A percentile compares a stretch with the other conserved stretches of the same genome.
phyloP scores from a whole-genome alignment of 2,888 invertebrate species.

The Zaprionus lineosus region DNA sequence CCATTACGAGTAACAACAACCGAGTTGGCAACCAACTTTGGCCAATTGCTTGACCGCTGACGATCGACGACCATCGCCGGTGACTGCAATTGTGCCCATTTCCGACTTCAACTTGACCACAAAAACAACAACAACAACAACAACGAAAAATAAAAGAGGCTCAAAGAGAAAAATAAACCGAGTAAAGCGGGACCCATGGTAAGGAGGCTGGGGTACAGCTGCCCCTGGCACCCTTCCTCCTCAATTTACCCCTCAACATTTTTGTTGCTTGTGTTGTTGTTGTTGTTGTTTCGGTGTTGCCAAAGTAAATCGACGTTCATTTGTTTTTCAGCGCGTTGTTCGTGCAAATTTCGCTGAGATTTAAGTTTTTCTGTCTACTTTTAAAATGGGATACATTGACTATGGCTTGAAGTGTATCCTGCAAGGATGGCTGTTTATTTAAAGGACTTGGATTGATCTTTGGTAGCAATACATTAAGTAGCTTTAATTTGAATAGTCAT shows the following conservation, averaged over 20 bases:
- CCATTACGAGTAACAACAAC: conserved; percentile 33
- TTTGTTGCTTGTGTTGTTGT: conserved; percentile 4
- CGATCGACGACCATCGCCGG: conserved; percentile 48
- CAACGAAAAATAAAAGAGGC: not conserved
- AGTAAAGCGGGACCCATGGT: conserved; percentile 39
- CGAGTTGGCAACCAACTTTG: conserved; percentile 28
- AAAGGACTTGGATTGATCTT: too few relatives aligned
- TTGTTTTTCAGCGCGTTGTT: conserved; percentile 58
- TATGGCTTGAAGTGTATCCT: conserved; percentile 15
- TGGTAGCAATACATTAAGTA: too few relatives aligned
- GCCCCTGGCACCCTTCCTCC: not conserved
- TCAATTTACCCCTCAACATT: not conserved
- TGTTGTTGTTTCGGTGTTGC: conserved; percentile 45
- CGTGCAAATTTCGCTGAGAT: conserved; percentile 67
- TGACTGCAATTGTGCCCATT: conserved; percentile 62
- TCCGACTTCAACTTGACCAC: conserved; percentile 74
- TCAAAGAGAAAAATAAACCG: not conserved
- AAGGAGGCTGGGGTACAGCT: not conserved
- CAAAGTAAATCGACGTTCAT: conserved; percentile 68
- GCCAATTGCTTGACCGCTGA: conserved; percentile 56
- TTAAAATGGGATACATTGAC: conserved; percentile 11
- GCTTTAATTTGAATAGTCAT: too few relatives aligned
- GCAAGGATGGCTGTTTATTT: too few relatives aligned
- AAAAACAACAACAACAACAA: conserved; percentile 4
- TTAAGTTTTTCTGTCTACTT: conserved; percentile 39